Evolutionary conservation across 2,113 vertebrate species (phyloP).

Genomic region (Bos taurus): DNA sequence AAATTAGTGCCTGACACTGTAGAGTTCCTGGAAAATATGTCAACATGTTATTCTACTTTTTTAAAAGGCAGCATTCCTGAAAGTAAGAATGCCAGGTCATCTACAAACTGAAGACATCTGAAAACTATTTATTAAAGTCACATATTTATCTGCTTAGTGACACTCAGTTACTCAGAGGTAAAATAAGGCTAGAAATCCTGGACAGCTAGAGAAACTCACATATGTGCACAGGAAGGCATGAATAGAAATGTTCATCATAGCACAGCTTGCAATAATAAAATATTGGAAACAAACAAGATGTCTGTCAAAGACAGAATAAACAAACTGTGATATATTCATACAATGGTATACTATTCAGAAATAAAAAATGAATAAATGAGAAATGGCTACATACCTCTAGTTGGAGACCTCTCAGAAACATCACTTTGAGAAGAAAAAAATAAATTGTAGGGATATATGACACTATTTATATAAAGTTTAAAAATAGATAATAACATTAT

Average conservation of each 20-base stretch:
- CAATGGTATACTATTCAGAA: neutral
- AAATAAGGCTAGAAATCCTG: neutral
- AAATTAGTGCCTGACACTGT: neutral
- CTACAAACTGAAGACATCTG: slow-evolving; percentile 38
- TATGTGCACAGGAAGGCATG: neutral
- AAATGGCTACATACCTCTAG: neutral
- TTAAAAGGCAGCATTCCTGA: slow-evolving; percentile 24
- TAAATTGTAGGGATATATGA: neutral
- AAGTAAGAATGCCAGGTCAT: neutral
- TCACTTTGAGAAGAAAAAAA: neutral
- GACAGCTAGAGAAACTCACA: neutral
- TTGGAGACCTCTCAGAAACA: neutral
- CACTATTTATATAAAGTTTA: neutral
- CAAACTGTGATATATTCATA: neutral
- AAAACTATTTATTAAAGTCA: slow-evolving; percentile 18
- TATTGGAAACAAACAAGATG: neutral
- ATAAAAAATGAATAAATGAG: neutral
- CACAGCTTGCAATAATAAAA: neutral
- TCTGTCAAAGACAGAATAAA: neutral
- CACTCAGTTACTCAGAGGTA: neutral
- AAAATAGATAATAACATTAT: neutral
- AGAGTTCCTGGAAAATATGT: slow-evolving; percentile 15
- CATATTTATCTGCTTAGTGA: slow-evolving; percentile 48
- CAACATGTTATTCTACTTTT: slow-evolving; percentile 3
- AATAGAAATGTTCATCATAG: neutral